Percentiles rank a stretch among this genome's conserved stretches.
phyloP scores from a whole-genome alignment of 2,888 invertebrate genomes.

The Tachina grossa region DNA sequence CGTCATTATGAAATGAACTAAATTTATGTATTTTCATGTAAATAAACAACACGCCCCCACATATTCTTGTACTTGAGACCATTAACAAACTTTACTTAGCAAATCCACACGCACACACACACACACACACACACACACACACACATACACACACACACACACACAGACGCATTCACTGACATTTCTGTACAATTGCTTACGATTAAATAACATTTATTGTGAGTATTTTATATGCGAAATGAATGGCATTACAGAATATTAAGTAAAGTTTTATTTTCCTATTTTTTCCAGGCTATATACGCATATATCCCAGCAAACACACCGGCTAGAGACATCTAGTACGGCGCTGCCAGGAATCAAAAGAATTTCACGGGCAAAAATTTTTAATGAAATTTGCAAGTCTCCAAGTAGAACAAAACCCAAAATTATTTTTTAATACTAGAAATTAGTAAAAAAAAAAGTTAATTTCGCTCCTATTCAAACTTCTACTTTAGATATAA shows the following conservation, averaged over 20 bases:
- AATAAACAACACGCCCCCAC: background rate
- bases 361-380: no score
- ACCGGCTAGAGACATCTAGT: no score
- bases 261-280: constrained; percentile 6
- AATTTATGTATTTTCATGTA: background rate
- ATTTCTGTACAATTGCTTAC: constrained; percentile 8
- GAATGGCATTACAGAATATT: constrained; percentile 27
- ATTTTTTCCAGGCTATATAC: background rate
- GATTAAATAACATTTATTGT: constrained; percentile 51
- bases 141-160: background rate
- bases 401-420: no score
- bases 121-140: no score
- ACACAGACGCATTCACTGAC: background rate
- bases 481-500: no score
- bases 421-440: no score
- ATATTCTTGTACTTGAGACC: background rate
- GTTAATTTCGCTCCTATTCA: no score
- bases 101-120: background rate
- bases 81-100: background rate
- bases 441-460: no score
- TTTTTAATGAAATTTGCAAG: no score
- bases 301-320: background rate
- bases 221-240: constrained; percentile 28
- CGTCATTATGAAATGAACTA: background rate
- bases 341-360: no score